Evolutionary conservation across 2,113 vertebrate genomes (phyloP), one percentile per base, ranked within the genome.

Genomic region (Xiphophorus hellerii): DNA sequence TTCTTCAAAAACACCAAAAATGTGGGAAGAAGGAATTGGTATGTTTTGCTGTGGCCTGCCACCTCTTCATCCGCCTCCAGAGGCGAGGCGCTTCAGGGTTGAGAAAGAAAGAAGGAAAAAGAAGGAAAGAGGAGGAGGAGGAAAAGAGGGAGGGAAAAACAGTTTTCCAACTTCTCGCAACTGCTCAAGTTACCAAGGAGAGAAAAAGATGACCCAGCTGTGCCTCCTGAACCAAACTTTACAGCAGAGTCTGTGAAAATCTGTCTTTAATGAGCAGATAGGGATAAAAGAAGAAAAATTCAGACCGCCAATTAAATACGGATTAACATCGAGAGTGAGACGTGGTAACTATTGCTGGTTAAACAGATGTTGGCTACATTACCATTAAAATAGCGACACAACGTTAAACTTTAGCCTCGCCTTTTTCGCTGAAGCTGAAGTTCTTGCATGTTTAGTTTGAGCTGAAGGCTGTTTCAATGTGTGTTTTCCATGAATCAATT

Each of bases 161-260:
- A 30, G 60, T 77, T 87, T 80, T 76, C 70, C 74, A 78, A 74
- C 79, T 37, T 71, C 20, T 72, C 20, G 22, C 58, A 48, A 73
- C 65, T 90, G 89, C 71, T 86, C 84, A 74, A 79, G 83, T 88
- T 86, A 84, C 66, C 81, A 89, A 87, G 85, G 69, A 74, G 75
- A 81, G 66, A 67, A 76, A 71, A 77, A 75, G 54, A 74, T 35
- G 77, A 73, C 78, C 85, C 84, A 77, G 84, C 82, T 84, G 79
- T 62, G 71, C 62, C 77, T 83, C 68, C 80, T 78, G 84, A 88
- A 86, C 54, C 77, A 86, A 84, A 39, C 35, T 72, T 81, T 77
- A 62, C n/a, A 7, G 42, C 62, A 39, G 39, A 73, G 80, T 69
- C 54, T 58, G 71, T 27, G 30, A 42, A 71, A 42, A 64, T 37